Evolutionary conservation across 2,113 vertebrate genomes (phyloP).

Genomic region (Spea bombifrons): DNA sequence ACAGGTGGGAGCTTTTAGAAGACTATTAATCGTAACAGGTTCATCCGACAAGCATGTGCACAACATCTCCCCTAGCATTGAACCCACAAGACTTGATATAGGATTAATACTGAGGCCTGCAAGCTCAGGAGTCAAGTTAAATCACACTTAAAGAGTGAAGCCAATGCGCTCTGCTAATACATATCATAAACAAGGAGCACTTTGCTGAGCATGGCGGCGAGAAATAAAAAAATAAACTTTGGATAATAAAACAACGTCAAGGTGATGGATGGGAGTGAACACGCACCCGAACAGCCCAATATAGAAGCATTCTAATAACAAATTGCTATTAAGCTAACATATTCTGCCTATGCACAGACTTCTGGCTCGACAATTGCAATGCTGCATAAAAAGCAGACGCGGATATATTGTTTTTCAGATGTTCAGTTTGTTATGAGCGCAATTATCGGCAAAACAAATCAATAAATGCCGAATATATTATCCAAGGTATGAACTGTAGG

Average conservation of each 20-base stretch:
- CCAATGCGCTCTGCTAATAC: slow-evolving; percentile 40
- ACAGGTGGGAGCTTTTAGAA: neutral
- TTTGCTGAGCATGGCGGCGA: slow-evolving; percentile 36
- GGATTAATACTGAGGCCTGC: slow-evolving; percentile 25
- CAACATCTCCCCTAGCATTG: slow-evolving; percentile 1
- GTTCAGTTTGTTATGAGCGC: slow-evolving; percentile 46
- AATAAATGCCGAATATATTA: slow-evolving; percentile 46
- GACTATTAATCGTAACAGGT: slow-evolving; percentile 11
- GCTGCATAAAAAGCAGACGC: slow-evolving; percentile 41
- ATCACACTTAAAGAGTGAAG: slow-evolving; percentile 45
- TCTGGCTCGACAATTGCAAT: slow-evolving; percentile 38
- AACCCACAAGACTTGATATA: slow-evolving; percentile 24
- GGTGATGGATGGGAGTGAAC: slow-evolving; percentile 37
- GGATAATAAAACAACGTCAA: slow-evolving; percentile 48
- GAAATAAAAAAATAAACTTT: slow-evolving; percentile 49
- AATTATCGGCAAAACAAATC: slow-evolving; percentile 47
- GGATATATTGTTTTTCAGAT: slow-evolving; percentile 46
- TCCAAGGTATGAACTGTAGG: slow-evolving; percentile 31
- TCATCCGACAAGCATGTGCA: neutral
- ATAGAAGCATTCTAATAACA: slow-evolving; percentile 47
- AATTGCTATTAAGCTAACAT: slow-evolving; percentile 46
- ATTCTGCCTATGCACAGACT: slow-evolving; percentile 44
- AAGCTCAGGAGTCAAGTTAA: slow-evolving; percentile 43
- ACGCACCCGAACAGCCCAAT: slow-evolving; percentile 29
- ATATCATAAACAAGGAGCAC: slow-evolving; percentile 45